Evolutionary conservation across 2,113 vertebrate species (phyloP).

Genomic region (Siniperca knerii): DNA sequence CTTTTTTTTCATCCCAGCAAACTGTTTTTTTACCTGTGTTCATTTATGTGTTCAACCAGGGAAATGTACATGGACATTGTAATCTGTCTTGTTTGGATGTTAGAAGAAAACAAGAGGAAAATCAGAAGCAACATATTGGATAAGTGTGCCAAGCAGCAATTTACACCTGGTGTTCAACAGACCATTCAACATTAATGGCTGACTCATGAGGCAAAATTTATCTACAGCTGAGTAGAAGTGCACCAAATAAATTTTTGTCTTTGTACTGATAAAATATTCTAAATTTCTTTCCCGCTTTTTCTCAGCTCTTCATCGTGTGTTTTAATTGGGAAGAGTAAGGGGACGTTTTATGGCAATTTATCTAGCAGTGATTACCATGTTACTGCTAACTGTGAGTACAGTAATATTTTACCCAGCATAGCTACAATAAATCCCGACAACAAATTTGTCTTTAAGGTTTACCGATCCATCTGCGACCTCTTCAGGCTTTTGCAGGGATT

Average conservation of each 20-base stretch:
- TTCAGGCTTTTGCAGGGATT: background rate
- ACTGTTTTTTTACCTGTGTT: background rate
- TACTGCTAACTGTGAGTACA: background rate
- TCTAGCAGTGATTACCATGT: background rate
- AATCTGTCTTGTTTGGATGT: background rate
- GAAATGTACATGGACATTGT: background rate
- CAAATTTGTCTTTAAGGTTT: background rate
- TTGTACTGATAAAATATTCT: background rate
- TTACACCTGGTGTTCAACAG: constrained; percentile 39
- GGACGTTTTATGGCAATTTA: background rate
- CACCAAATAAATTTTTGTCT: constrained; percentile 4
- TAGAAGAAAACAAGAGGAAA: constrained; percentile 6
- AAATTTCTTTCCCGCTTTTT: background rate
- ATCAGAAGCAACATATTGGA: background rate
- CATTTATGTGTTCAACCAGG: background rate
- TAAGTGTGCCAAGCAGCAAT: constrained; percentile 10
- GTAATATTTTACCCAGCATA: background rate
- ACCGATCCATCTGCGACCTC: background rate
- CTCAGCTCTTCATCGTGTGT: background rate
- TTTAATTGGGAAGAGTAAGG: background rate
- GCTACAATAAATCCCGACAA: background rate
- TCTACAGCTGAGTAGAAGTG: background rate
- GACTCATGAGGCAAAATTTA: constrained; percentile 31
- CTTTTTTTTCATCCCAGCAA: background rate
- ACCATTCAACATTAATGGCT: constrained; percentile 31